Percentiles rank a stretch among this genome's conserved stretches.
Conservation (phyloP, 2,888 invertebrate species). For the Gnatocerus cornutus region DNA sequence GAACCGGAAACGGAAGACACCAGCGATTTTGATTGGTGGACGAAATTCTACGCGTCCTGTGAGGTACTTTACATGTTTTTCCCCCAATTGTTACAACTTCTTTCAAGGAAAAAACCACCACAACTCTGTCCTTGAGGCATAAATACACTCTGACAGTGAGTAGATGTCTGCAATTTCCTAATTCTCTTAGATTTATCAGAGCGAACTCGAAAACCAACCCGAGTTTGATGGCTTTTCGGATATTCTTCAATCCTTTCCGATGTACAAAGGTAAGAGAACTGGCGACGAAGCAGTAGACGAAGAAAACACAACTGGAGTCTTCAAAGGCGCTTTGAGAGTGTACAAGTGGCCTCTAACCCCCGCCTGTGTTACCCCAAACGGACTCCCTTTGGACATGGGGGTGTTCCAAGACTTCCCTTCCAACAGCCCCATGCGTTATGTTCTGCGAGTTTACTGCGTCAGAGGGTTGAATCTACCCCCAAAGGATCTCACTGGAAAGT, state of each 20-base stretch:
- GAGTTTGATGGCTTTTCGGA: slow-evolving; percentile 81
- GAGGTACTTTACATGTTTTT: too few relatives aligned
- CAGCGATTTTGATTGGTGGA: slow-evolving; percentile 74
- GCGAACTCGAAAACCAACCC: slow-evolving; percentile 80
- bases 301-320: slow-evolving; percentile 66
- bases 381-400: slow-evolving; percentile 75
- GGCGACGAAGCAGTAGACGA: slow-evolving; percentile 72
- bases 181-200: slow-evolving; percentile 70
- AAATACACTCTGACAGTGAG: slow-evolving; percentile 26
- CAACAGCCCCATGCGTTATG: slow-evolving; percentile 76
- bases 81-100: too few relatives aligned
- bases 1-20: too few relatives aligned
- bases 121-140: neutral
- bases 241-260: slow-evolving; percentile 76
- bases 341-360: slow-evolving; percentile 80
- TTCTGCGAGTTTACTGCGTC: slow-evolving; percentile 86
- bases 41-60: slow-evolving; percentile 72
- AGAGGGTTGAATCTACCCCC: slow-evolving; percentile 82
- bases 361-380: slow-evolving; percentile 71
- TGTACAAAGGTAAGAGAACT: slow-evolving; percentile 76
- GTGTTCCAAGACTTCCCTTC: slow-evolving; percentile 77
- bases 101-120: neutral
- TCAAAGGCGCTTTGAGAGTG: slow-evolving; percentile 70
- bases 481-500: slow-evolving; percentile 80
- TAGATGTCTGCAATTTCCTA: too few relatives aligned